These are phyloP conservation scores for Borostomias antarcticus DNA, from an alignment of 2,797 vertebrate species.

Conservation along the genomic window DNA sequence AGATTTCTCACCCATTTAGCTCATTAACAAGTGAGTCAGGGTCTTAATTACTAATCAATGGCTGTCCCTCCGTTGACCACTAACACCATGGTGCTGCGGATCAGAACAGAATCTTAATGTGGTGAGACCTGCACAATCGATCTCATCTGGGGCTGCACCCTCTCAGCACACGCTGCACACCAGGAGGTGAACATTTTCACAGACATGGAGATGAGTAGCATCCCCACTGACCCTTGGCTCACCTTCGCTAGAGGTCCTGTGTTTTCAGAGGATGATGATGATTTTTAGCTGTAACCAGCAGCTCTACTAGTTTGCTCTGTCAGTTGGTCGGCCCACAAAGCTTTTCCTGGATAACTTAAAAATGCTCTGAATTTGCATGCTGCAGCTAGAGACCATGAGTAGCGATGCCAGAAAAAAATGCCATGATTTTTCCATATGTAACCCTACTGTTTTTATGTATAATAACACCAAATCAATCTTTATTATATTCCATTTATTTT, in stretches of 20 bases:
- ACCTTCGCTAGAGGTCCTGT: not conserved
- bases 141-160: slow-evolving; percentile 27
- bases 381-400: too few relatives aligned
- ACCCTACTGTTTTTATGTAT: too few relatives aligned
- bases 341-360: too few relatives aligned
- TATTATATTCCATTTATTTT: too few relatives aligned
- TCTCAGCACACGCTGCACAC: not conserved
- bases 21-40: slow-evolving; percentile 43
- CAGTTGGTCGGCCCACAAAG: too few relatives aligned
- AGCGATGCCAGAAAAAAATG: too few relatives aligned
- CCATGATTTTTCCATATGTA: too few relatives aligned
- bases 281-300: too few relatives aligned
- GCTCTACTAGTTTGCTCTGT: too few relatives aligned
- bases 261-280: too few relatives aligned
- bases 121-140: slow-evolving; percentile 38
- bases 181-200: not conserved
- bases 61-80: slow-evolving; percentile 42
- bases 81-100: slow-evolving; percentile 39
- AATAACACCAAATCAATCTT: too few relatives aligned
- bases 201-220: not conserved
- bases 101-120: slow-evolving; percentile 60
- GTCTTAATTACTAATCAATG: slow-evolving; percentile 66
- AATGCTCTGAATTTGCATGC: too few relatives aligned
- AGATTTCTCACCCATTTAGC: slow-evolving; percentile 31
- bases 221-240: not conserved